A percentile compares a stretch with the other conserved stretches of the same genome.
phyloP scores from a whole-genome alignment of 2,888 invertebrate species.

The Aphidius colemani region DNA sequence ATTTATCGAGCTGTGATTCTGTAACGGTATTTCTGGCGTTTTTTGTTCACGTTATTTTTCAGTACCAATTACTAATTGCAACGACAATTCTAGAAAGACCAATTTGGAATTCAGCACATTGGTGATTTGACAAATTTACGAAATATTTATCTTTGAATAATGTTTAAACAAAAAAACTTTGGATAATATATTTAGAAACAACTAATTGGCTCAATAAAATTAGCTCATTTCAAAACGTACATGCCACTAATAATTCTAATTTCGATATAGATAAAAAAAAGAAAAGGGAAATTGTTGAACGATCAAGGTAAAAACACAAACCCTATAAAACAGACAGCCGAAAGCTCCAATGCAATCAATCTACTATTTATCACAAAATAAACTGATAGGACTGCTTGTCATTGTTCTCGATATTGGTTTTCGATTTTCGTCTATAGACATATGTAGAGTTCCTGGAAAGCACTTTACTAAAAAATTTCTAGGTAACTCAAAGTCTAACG shows the following conservation, averaged over 20 bases:
- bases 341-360: conserved; percentile 42
- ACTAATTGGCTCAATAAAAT: too few relatives aligned
- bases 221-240: too few relatives aligned
- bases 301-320: conserved; percentile 43
- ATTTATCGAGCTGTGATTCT: conserved; percentile 49
- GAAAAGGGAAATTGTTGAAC: conserved; percentile 32
- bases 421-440: conserved; percentile 34
- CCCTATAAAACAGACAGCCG: conserved; percentile 37
- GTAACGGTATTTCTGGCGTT: conserved; percentile 44
- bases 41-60: conserved; percentile 43
- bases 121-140: conserved; percentile 28
- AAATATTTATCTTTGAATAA: too few relatives aligned
- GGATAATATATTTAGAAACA: too few relatives aligned
- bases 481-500: too few relatives aligned
- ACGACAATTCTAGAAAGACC: conserved; percentile 29
- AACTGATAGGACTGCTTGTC: conserved; percentile 34
- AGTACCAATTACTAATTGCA: conserved; percentile 48
- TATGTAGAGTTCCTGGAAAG: not conserved
- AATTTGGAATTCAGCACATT: conserved; percentile 32
- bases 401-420: conserved; percentile 41
- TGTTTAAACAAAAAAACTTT: too few relatives aligned
- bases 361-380: conserved; percentile 44
- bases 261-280: conserved; percentile 23
- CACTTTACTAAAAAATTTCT: not conserved
- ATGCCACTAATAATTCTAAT: conserved; percentile 19